phyloP scores from a whole-genome alignment of 1,140 invertebrate genomes.

The Campoletis sonorensis region DNA sequence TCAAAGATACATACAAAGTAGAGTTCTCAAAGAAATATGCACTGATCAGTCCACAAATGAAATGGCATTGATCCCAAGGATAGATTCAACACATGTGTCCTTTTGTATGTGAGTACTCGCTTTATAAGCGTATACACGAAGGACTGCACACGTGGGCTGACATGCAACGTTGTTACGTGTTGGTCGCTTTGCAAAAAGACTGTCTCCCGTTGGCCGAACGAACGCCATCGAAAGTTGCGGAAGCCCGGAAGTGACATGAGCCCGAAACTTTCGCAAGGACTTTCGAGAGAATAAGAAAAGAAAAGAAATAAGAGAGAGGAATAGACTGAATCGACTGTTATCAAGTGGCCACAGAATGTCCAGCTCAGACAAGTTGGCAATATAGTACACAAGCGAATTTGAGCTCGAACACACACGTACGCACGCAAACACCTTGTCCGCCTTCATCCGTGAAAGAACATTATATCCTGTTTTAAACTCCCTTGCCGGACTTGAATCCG shows the following conservation, averaged over 20 bases:
- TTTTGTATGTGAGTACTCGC: not conserved
- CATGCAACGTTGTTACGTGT: conserved; percentile 33
- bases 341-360: conserved; percentile 26
- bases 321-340: conserved; percentile 4
- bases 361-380: conserved; percentile 23
- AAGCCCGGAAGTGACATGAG: conserved; percentile 61
- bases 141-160: not conserved
- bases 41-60: not conserved
- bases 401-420: not conserved
- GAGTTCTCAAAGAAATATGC: no score
- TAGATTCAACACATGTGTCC: not conserved
- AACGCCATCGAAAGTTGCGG: conserved; percentile 60
- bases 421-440: not conserved
- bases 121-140: not conserved
- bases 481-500: conserved; percentile 14
- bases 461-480: conserved; percentile 36
- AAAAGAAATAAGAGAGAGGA: conserved; percentile 3
- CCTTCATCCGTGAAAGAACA: conserved; percentile 9
- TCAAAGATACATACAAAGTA: not conserved
- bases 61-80: not conserved
- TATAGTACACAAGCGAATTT: conserved; percentile 25
- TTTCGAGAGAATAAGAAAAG: conserved; percentile 47
- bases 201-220: conserved; percentile 35
- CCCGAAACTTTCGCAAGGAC: conserved; percentile 58
- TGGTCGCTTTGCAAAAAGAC: not conserved